Conservation (phyloP, 2,888 invertebrate species). For the Anoplius nigerrimus region DNA sequence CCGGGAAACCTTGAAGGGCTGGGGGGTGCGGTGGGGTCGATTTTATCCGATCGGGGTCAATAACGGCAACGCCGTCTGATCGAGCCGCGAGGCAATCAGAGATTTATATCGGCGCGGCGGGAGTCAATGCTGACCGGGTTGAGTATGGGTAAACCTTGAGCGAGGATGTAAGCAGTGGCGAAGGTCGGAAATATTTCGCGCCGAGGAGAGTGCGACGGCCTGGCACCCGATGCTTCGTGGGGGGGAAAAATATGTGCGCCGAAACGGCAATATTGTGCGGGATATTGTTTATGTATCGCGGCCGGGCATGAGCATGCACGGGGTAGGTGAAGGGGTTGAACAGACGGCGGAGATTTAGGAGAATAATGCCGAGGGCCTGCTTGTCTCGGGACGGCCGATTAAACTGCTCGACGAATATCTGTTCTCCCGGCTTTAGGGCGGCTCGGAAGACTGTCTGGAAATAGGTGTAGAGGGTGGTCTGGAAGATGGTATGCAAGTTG, state of each 20-base stretch:
- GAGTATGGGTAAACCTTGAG: conserved; percentile 24
- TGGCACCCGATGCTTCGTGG: neutral
- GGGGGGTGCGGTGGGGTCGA: too few relatives aligned
- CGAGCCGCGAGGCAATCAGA: too few relatives aligned
- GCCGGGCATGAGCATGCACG: neutral
- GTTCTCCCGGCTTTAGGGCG: neutral
- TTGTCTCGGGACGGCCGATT: neutral
- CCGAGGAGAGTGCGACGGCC: too few relatives aligned
- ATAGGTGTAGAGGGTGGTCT: neutral
- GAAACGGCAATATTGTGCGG: conserved; percentile 15
- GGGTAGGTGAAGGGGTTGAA: too few relatives aligned
- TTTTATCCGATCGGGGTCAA: too few relatives aligned
- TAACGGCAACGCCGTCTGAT: too few relatives aligned
- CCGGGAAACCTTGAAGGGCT: too few relatives aligned
- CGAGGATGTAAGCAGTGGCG: conserved; percentile 11
- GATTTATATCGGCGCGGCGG: neutral
- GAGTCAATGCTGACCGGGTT: conserved; percentile 31
- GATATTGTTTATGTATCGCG: conserved; percentile 10
- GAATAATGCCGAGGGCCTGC: conserved; percentile 6
- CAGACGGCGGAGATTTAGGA: neutral
- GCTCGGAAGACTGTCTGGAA: neutral
- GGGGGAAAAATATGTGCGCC: conserved; percentile 13
- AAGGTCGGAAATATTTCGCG: conserved; percentile 20
- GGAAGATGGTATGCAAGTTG: neutral
- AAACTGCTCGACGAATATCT: neutral